A percentile compares a stretch with the other conserved stretches of the same genome.
These are phyloP conservation scores for Rhinoptilus africanus DNA, from an alignment of 2,113 vertebrate genomes.

Conservation along the genomic window DNA sequence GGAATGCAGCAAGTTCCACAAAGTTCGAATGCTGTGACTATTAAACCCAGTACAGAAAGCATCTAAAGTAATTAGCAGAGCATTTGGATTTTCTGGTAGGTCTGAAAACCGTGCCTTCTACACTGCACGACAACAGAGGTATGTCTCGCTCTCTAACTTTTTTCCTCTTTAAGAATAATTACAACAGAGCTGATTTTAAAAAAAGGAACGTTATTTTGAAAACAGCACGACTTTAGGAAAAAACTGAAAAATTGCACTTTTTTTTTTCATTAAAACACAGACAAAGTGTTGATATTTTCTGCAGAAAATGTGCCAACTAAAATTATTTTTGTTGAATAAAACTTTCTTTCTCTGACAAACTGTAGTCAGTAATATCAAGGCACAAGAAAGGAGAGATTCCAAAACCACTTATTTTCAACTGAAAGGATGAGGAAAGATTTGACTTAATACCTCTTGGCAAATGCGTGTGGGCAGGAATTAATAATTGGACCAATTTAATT, in stretches of 20 bases:
- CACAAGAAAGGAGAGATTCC: not conserved
- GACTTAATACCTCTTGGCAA: not conserved
- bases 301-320: not conserved
- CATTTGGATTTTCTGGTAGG: not conserved
- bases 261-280: not conserved
- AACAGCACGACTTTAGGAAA: not conserved
- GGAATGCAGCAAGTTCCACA: not conserved
- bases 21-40: not conserved
- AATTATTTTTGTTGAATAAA: not conserved
- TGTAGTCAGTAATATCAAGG: not conserved
- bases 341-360: not conserved
- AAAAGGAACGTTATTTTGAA: not conserved
- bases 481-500: not conserved
- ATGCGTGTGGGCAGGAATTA: not conserved
- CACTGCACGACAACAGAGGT: not conserved
- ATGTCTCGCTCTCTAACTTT: not conserved
- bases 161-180: not conserved
- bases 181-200: not conserved
- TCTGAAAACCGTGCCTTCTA: not conserved
- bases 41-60: not conserved
- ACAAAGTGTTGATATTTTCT: not conserved
- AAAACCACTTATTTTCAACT: not conserved
- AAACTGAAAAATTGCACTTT: not conserved
- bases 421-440: not conserved
- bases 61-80: not conserved